Evolutionary conservation across 2,797 vertebrate genomes (phyloP), one percentile per base, ranked within the genome.

Genomic region (Antennarius maculatus): DNA sequence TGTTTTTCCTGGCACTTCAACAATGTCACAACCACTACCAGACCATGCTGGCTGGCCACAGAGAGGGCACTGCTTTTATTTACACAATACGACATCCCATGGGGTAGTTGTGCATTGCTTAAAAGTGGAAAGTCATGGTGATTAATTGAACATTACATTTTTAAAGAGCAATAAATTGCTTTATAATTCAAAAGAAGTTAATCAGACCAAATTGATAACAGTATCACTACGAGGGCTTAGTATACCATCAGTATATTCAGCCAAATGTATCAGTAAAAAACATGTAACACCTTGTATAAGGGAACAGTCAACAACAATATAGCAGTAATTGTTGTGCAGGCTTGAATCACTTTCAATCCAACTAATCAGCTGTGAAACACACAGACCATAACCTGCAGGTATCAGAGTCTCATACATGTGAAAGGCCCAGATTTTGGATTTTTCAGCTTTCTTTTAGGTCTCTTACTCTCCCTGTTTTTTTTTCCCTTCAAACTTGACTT

Each of bases 1-100:
- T 69, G 74, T 87, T 75, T 80, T 85, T 90, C 78, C 90, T 92
- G 90, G 91, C 89, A 81, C 59, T 60, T 83, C 42, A 43, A 42
- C 16, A 4, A 23, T 14, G 75, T 77, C 76, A 77, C 80, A 91
- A 91, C 81, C 74, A 85, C 81, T 79, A 88, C 79, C 83, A 89
- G 87, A 84, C 66, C 68, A 14, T 16, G 8, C 54, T 54, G 63
- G 71, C 50, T 62, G 66, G 62, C 86, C 84, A 79, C 60, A 85
- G 76, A 79, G 76, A 81, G 67, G 41, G 58, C 29, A 29, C 64
- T 77, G 68, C 54, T 75, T 77, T 64, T 46, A 56, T 65, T 64
- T 75, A 45, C 41, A 9, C 64, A 51, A 39, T 73, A 77, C 65
- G 73, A 39, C 41, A 52, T 62, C 59, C 62, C 53, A 43, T 42